phyloP scores from a whole-genome alignment of 2,113 vertebrate genomes.

The Ramphastos sulfuratus region DNA sequence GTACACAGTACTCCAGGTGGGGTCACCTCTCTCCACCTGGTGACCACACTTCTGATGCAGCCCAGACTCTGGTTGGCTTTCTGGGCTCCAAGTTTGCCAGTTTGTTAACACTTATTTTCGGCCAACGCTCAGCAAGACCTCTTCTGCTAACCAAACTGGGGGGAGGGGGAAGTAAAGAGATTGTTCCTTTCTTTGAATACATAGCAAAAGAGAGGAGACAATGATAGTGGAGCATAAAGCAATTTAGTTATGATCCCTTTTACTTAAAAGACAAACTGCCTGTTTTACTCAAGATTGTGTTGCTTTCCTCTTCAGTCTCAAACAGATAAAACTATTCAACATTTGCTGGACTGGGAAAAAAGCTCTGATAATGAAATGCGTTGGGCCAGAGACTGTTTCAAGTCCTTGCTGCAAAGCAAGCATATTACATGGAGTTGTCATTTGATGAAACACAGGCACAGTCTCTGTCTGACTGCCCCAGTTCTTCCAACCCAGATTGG shows the following conservation, averaged over 20 bases:
- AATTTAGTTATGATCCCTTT: neutral
- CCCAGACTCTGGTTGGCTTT: no score
- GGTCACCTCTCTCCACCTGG: no score
- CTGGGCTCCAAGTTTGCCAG: neutral
- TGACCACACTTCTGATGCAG: no score
- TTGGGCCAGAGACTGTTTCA: neutral
- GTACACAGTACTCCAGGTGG: no score
- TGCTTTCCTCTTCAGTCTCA: neutral
- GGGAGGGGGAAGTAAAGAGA: neutral
- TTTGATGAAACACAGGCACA: neutral
- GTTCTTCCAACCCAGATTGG: neutral
- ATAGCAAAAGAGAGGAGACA: neutral
- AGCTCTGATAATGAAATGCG: neutral
- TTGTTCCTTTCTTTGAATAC: neutral
- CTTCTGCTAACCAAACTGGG: neutral
- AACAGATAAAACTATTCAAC: neutral
- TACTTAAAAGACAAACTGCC: neutral
- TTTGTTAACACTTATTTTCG: neutral
- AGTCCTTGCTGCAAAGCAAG: neutral
- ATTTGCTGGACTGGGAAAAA: neutral
- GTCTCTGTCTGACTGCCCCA: rapidly evolving
- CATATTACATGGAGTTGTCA: neutral
- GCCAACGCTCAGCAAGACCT: neutral
- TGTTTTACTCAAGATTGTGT: neutral
- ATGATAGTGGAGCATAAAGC: neutral